Evolutionary conservation across 2,113 vertebrate species (phyloP).

Genomic region (Hydrolagus affinis): DNA sequence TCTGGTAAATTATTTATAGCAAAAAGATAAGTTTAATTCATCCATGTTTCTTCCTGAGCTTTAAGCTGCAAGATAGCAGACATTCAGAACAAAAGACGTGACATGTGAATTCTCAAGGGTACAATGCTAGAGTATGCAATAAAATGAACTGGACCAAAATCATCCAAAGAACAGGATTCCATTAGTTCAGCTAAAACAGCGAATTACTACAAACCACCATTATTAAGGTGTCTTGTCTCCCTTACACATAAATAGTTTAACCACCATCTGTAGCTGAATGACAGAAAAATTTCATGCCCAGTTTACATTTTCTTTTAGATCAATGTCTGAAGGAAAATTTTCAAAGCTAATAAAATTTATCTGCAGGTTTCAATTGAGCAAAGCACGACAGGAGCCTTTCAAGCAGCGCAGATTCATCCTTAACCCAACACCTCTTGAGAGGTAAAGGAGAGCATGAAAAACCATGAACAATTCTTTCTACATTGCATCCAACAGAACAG

Average conservation of each 20-base stretch:
- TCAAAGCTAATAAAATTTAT: conserved; percentile 21
- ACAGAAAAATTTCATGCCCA: conserved; percentile 21
- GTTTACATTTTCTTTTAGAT: conserved; percentile 1
- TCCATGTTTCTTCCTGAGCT: neutral
- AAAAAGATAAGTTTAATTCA: neutral
- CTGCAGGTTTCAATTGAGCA: neutral
- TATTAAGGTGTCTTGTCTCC: conserved; percentile 5
- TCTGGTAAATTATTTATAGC: conserved; percentile 12
- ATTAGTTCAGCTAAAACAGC: conserved; percentile 20
- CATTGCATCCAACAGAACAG: conserved; percentile 32
- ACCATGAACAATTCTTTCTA: conserved; percentile 37
- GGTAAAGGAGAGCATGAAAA: conserved; percentile 35
- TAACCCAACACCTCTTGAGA: conserved; percentile 18
- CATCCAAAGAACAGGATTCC: neutral
- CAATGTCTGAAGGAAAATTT: neutral
- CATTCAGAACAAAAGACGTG: neutral
- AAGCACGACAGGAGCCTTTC: conserved; percentile 27
- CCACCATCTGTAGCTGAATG: conserved; percentile 3
- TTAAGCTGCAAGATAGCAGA: neutral
- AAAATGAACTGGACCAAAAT: conserved; percentile 6
- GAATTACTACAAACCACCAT: neutral
- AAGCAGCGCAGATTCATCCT: conserved; percentile 22
- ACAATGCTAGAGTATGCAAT: neutral
- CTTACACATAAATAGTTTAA: conserved; percentile 24
- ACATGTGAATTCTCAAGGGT: neutral